A percentile compares a stretch with the other conserved stretches of the same genome.
phyloP scores from a whole-genome alignment of 2,888 invertebrate genomes.

The Clivina fossor region DNA sequence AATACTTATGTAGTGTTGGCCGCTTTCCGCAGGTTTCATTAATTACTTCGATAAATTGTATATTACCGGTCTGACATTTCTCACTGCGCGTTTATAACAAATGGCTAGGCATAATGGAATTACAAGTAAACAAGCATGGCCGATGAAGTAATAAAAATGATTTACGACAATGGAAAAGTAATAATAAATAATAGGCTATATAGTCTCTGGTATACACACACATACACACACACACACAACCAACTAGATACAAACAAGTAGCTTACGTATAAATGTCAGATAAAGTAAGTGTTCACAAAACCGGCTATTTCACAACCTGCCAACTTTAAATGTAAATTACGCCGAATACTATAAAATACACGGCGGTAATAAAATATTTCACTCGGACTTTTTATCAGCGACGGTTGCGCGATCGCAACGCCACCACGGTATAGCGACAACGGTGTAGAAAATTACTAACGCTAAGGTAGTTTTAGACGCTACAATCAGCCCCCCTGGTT shows the following conservation, averaged over 20 bases:
- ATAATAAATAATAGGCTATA: constrained; percentile 52
- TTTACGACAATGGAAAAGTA: constrained; percentile 46
- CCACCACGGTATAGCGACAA: no score
- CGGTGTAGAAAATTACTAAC: no score
- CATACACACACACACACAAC: no score
- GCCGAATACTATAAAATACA: constrained; percentile 30
- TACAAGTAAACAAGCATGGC: constrained; percentile 37
- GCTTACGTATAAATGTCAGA: constrained; percentile 51
- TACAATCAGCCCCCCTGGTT: no score
- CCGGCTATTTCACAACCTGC: constrained; percentile 46
- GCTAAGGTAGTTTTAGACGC: no score
- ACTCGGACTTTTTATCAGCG: constrained; percentile 24
- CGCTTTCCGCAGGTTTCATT: constrained; percentile 30
- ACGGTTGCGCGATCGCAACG: no score
- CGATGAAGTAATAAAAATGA: constrained; percentile 50
- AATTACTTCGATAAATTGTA: constrained; percentile 35
- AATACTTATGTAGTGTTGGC: no score
- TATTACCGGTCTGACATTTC: constrained; percentile 33
- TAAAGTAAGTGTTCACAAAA: constrained; percentile 47
- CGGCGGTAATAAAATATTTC: constrained; percentile 29
- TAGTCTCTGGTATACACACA: no score
- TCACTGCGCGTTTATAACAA: constrained; percentile 32
- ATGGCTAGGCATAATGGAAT: constrained; percentile 34
- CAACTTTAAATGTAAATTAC: constrained; percentile 36
- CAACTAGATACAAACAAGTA: constrained; percentile 51